A percentile compares a stretch with the other conserved stretches of the same genome.
phyloP scores from a whole-genome alignment of 2,888 invertebrate species.

The Amiota communis region DNA sequence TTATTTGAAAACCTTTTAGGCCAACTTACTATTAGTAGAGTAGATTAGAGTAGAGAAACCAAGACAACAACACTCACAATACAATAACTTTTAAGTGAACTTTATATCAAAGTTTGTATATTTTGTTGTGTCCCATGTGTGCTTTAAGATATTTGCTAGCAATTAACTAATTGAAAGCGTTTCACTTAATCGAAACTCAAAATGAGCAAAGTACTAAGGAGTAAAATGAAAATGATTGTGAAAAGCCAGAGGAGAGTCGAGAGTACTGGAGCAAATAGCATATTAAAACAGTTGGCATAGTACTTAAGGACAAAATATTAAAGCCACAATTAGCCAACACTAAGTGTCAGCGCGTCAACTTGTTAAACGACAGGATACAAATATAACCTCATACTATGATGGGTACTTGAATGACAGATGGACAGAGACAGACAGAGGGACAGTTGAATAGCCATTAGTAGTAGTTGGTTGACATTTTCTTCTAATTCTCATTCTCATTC shows the following conservation, averaged over 20 bases:
- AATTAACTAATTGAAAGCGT: conserved; percentile 28
- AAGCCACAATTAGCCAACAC: not conserved
- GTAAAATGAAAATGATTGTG: not conserved
- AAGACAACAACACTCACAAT: not conserved
- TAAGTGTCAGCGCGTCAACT: conserved; percentile 6
- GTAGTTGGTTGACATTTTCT: too few relatives aligned
- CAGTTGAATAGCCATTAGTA: too few relatives aligned
- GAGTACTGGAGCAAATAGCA: not conserved
- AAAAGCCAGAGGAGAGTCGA: not conserved
- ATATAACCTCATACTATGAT: too few relatives aligned
- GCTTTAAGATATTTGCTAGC: conserved; percentile 14
- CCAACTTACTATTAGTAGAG: not conserved
- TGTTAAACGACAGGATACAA: too few relatives aligned
- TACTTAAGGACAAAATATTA: not conserved
- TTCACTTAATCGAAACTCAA: conserved; percentile 21
- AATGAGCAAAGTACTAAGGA: not conserved
- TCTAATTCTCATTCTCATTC: too few relatives aligned
- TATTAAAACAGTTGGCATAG: not conserved
- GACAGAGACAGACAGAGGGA: too few relatives aligned
- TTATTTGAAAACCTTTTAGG: not conserved
- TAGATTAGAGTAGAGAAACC: not conserved
- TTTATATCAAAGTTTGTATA: not conserved
- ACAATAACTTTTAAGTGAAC: not conserved
- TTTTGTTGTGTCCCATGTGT: not conserved
- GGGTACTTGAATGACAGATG: too few relatives aligned